phyloP scores from a whole-genome alignment of 2,797 vertebrate species.

The Pipistrellus kuhlii region DNA sequence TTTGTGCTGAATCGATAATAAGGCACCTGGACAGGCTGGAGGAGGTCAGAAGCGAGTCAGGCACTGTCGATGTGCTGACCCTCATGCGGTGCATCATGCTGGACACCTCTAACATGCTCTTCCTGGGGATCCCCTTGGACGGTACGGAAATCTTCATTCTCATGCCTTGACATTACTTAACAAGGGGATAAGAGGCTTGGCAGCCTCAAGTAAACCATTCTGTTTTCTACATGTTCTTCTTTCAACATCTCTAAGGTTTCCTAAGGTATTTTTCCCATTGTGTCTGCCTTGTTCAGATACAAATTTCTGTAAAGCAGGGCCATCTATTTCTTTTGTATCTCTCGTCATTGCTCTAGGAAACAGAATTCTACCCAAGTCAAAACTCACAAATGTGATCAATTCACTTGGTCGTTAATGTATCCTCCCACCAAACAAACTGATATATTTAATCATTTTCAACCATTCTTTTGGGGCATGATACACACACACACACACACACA shows the following conservation, averaged over 20 bases:
- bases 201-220: background rate
- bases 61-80: conserved; percentile 91
- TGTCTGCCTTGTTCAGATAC: conserved; percentile 42
- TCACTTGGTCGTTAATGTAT: background rate
- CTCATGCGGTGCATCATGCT: conserved; percentile 94
- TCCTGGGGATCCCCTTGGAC: conserved; percentile 93
- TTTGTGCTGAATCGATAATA: conserved; percentile 90
- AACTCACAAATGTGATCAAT: background rate
- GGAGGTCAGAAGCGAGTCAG: conserved; percentile 86
- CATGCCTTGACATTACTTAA: background rate
- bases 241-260: background rate
- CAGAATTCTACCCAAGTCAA: conserved; percentile 2
- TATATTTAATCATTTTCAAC: conserved; percentile 36
- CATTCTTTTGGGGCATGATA: background rate
- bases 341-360: background rate
- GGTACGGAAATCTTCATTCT: conserved; percentile 86
- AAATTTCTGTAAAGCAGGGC: background rate
- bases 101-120: conserved; percentile 95
- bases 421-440: background rate
- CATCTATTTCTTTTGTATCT: conserved; percentile 26
- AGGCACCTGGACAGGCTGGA: conserved; percentile 90
- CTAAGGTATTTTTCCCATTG: background rate
- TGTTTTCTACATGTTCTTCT: background rate
- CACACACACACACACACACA: background rate
- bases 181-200: background rate